Evolutionary conservation across 2,888 invertebrate species (phyloP), one percentile per base, ranked within the genome.

Genomic region (Amaurobius ferox): DNA sequence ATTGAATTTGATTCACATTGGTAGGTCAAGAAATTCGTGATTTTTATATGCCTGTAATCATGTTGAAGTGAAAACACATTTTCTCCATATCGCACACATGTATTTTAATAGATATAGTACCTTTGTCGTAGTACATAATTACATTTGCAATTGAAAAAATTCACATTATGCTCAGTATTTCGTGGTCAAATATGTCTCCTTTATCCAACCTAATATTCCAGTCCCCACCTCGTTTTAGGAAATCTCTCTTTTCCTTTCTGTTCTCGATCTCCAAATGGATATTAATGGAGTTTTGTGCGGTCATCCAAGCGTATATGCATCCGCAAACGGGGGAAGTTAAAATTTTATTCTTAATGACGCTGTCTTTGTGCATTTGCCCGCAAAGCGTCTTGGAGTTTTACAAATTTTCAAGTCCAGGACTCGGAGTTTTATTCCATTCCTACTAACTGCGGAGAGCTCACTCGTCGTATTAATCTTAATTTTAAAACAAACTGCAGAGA

Each of bases 321-420:
- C 70, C 77, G 72, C 39, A 64, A 71, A 64, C 19, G 74, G 76
- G 67, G 70, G 77, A 77, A 85, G 77, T 77, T 77, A 77, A 85
- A 77, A 85, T 77, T 85, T 85, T 71, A 77, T 71, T 85, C 83
- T 85, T 85, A 85, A 85, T 85, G 83, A 85, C 83, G 77, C 72
- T 71, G 77, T 77, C 83, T 77, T 85, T 85, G 77, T 77, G 83
- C 77, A 85, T 85, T 85, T 85, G 39, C 32, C 83, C 83, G 71
- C 71, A 77, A 85, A 78, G 64, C 39, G 66, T 62, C 64, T 64
- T 32, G 32, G 71, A 44, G 44, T 79, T 71, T 70, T 66, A 66
- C 71, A 48, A 71, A 71, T 40, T 79, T 72, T 72, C 55, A 61
- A 72, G 40, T 26, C 70, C 66, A 32, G 19, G 9, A 23, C 23